Conservation (phyloP, 2,888 invertebrate species). For the Pseudolycoriella hygida region DNA sequence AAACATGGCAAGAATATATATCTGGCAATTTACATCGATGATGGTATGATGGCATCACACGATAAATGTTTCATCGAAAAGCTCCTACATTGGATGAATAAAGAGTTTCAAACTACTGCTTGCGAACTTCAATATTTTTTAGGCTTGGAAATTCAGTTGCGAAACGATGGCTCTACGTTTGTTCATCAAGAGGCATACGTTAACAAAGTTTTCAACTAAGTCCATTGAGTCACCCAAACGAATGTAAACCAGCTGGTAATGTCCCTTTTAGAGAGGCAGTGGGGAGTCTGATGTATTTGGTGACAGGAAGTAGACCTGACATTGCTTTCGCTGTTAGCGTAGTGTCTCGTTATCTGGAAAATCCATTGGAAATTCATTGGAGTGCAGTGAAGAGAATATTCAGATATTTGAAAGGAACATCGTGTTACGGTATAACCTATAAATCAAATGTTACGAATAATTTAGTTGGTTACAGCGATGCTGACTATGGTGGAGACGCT, state of each 20-base stretch:
- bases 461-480: constrained; percentile 10
- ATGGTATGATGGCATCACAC: too few relatives aligned
- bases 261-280: constrained; percentile 5
- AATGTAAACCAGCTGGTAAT: too few relatives aligned
- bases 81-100: too few relatives aligned
- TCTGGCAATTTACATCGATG: too few relatives aligned
- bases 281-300: constrained; percentile 8
- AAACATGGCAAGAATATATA: too few relatives aligned
- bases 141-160: constrained; percentile 10
- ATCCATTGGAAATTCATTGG: constrained; percentile 8
- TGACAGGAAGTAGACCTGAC: constrained; percentile 9
- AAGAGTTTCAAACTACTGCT: too few relatives aligned
- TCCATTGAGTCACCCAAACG: too few relatives aligned
- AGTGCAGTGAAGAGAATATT: constrained; percentile 10
- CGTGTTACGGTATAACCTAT: constrained; percentile 8
- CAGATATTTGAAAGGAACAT: constrained; percentile 9
- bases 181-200: constrained; percentile 8
- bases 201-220: constrained; percentile 8
- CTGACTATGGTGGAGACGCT: constrained; percentile 13
- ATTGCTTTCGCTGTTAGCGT: constrained; percentile 7
- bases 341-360: constrained; percentile 7
- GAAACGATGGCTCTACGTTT: constrained; percentile 5
- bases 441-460: not conserved
- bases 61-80: too few relatives aligned
- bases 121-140: too few relatives aligned